A percentile compares a stretch with the other conserved stretches of the same genome.
Conservation (phyloP, 2,797 vertebrate genomes). For the Helarctos malayanus region DNA sequence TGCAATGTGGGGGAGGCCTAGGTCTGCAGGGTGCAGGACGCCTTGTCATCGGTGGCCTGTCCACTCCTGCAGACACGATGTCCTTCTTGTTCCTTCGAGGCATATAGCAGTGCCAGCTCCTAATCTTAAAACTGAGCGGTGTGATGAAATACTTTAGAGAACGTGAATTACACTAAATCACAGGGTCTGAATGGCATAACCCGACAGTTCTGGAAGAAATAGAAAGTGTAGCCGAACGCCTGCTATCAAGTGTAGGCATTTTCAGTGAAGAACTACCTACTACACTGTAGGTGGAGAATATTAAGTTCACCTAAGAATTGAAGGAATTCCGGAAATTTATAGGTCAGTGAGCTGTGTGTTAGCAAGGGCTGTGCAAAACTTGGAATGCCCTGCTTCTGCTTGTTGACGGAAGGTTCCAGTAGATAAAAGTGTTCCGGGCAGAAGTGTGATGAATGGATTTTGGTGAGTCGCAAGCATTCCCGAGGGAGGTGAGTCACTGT, state of each 20-base stretch:
- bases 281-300: background rate
- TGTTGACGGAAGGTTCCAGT: background rate
- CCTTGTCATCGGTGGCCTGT: background rate
- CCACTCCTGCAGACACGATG: background rate
- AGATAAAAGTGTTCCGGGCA: background rate
- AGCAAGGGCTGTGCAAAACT: too few species aligned
- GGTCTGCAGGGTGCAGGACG: background rate
- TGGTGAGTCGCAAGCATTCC: background rate
- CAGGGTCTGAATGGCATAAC: background rate
- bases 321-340: background rate
- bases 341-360: too few species aligned
- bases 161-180: background rate
- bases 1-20: accelerated
- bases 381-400: background rate
- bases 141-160: background rate
- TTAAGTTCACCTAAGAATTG: background rate
- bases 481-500: background rate
- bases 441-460: background rate
- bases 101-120: accelerated
- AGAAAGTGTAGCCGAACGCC: background rate
- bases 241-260: background rate
- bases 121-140: background rate
- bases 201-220: background rate
- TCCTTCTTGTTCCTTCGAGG: background rate
- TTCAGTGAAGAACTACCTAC: background rate